phyloP scores from a whole-genome alignment of 2,888 invertebrate genomes.

The Amiota communis region DNA sequence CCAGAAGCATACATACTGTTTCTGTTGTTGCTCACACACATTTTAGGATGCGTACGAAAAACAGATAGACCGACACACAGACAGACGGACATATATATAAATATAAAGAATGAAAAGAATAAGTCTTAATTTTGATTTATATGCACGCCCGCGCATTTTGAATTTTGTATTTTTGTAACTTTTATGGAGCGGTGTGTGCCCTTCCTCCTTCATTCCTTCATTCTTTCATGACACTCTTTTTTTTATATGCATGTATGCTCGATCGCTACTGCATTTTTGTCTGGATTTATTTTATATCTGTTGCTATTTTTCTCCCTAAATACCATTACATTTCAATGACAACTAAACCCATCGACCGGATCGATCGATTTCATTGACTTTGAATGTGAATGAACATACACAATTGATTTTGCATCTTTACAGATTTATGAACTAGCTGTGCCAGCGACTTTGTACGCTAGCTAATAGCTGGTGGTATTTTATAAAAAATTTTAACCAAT shows the following conservation, averaged over 20 bases:
- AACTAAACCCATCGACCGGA: too few relatives aligned
- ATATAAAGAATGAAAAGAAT: slow-evolving; percentile 38
- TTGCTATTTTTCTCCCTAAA: too few relatives aligned
- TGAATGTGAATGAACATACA: too few relatives aligned
- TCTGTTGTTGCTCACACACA: too few relatives aligned
- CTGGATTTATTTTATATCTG: background rate
- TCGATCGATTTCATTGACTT: too few relatives aligned
- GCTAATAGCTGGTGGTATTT: too few relatives aligned
- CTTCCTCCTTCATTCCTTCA: background rate
- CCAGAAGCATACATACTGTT: slow-evolving; percentile 5
- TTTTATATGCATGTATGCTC: background rate
- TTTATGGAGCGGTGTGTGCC: slow-evolving; percentile 28
- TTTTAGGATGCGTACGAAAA: background rate
- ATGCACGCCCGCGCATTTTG: slow-evolving; percentile 69
- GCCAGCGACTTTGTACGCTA: too few relatives aligned
- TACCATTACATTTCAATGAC: too few relatives aligned
- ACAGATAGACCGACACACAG: background rate
- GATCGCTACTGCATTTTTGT: background rate
- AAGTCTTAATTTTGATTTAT: slow-evolving; percentile 71
- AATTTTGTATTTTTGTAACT: slow-evolving; percentile 42
- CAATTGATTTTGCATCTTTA: too few relatives aligned
- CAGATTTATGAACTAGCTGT: too few relatives aligned
- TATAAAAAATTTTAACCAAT: too few relatives aligned
- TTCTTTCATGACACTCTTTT: too few relatives aligned
- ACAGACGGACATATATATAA: slow-evolving; percentile 20